phyloP scores from a whole-genome alignment of 2,888 invertebrate genomes.

The Drosophila affinis region DNA sequence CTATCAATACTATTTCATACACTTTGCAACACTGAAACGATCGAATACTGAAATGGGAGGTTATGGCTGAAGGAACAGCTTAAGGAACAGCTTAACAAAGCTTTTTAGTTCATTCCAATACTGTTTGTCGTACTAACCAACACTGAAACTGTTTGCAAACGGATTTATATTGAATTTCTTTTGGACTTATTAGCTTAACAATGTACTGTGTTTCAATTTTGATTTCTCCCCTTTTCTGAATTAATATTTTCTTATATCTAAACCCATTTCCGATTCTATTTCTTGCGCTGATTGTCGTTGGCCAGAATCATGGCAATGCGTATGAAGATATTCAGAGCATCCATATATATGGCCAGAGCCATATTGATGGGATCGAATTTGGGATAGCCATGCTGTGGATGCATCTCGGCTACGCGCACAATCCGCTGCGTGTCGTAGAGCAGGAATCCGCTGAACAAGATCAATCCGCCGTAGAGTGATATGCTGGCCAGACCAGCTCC shows the following conservation, averaged over 20 bases:
- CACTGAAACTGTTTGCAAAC: neutral
- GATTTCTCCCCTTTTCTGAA: neutral
- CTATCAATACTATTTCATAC: neutral
- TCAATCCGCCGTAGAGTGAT: conserved; percentile 96
- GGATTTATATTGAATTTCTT: neutral
- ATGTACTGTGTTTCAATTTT: neutral
- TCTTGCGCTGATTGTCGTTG: conserved; percentile 85
- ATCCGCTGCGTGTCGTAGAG: conserved; percentile 98
- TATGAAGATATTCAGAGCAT: conserved; percentile 98
- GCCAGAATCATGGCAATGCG: conserved; percentile 95
- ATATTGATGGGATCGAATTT: conserved; percentile 98
- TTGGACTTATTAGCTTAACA: neutral
- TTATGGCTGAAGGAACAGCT: no score
- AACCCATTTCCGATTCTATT: neutral
- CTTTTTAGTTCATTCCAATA: neutral
- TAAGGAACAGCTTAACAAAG: neutral
- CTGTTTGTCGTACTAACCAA: neutral
- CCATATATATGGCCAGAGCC: conserved; percentile 96
- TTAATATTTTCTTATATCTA: neutral
- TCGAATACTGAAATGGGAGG: no score
- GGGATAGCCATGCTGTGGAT: conserved; percentile 87
- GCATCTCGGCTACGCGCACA: conserved; percentile 92
- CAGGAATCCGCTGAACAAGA: conserved; percentile 96
- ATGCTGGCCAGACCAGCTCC: conserved; percentile 96
- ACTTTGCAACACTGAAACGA: neutral